A percentile compares a stretch with the other conserved stretches of the same genome.
phyloP scores from a whole-genome alignment of 2,797 vertebrate species.

The Tauraco hartlaubi region DNA sequence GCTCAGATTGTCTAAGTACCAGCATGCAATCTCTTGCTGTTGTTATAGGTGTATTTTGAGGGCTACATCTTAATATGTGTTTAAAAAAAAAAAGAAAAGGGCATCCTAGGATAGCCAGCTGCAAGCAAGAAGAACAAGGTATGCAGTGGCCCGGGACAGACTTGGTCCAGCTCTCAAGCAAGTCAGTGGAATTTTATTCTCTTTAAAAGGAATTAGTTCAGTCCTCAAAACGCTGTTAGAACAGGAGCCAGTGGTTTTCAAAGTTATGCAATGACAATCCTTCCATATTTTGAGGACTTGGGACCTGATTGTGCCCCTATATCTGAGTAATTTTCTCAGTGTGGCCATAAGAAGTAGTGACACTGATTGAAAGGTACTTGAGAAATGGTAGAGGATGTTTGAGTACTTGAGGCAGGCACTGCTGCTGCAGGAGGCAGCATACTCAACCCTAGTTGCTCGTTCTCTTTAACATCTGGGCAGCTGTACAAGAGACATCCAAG shows the following conservation, averaged over 20 bases:
- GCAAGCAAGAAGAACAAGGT: background rate
- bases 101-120: background rate
- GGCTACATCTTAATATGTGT: background rate
- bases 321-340: background rate
- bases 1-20: background rate
- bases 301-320: background rate
- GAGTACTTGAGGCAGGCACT: background rate
- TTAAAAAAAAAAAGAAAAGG: background rate
- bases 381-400: background rate
- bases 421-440: background rate
- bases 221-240: background rate
- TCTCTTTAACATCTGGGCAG: background rate
- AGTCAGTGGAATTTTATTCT: background rate
- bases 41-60: background rate
- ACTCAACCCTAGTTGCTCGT: background rate
- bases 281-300: background rate
- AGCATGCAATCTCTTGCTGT: background rate
- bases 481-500: background rate
- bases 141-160: background rate
- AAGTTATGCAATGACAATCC: background rate
- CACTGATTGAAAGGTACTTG: background rate
- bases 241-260: background rate
- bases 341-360: background rate
- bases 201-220: background rate
- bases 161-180: background rate